A percentile compares a stretch with the other conserved stretches of the same genome.
Conservation (phyloP, 2,113 vertebrate genomes). For the Camelus dromedarius region DNA sequence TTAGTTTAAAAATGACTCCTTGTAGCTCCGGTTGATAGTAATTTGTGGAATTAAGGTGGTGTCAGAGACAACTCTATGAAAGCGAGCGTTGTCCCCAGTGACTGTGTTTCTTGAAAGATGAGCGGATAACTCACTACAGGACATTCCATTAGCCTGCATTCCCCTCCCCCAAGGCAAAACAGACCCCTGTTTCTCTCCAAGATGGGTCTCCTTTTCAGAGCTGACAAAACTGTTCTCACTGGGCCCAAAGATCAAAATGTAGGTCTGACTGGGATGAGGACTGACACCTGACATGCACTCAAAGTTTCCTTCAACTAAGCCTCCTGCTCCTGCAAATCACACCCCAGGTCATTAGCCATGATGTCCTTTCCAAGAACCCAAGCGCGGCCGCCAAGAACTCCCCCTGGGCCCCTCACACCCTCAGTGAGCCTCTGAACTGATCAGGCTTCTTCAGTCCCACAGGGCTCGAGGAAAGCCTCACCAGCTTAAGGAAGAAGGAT, state of each 20-base stretch:
- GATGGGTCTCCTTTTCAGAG: conserved; percentile 52
- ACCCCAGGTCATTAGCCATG: not conserved
- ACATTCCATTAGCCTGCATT: not conserved
- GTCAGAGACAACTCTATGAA: conserved; percentile 76
- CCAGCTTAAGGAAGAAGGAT: not conserved
- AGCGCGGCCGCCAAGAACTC: not conserved
- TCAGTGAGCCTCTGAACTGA: not conserved
- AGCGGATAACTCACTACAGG: conserved; percentile 23
- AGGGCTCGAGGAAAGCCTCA: not conserved
- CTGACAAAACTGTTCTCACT: conserved; percentile 37
- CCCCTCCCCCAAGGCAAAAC: conserved; percentile 31
- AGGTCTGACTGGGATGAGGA: conserved; percentile 1
- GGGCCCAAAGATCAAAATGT: conserved; percentile 61
- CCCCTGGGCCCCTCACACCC: not conserved
- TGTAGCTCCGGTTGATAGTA: conserved; percentile 71
- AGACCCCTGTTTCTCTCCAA: conserved; percentile 12
- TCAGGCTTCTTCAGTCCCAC: not conserved
- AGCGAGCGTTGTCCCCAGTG: conserved; percentile 58
- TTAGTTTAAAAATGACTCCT: conserved; percentile 73
- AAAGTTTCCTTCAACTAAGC: not conserved
- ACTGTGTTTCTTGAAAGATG: conserved; percentile 66
- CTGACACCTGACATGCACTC: not conserved
- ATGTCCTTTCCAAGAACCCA: not conserved
- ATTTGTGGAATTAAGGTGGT: conserved; percentile 76
- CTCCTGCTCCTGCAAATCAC: not conserved